Base-by-base conservation (phyloP, 2,888 invertebrate species). In the Hemistola chrysoprasaria region DNA sequence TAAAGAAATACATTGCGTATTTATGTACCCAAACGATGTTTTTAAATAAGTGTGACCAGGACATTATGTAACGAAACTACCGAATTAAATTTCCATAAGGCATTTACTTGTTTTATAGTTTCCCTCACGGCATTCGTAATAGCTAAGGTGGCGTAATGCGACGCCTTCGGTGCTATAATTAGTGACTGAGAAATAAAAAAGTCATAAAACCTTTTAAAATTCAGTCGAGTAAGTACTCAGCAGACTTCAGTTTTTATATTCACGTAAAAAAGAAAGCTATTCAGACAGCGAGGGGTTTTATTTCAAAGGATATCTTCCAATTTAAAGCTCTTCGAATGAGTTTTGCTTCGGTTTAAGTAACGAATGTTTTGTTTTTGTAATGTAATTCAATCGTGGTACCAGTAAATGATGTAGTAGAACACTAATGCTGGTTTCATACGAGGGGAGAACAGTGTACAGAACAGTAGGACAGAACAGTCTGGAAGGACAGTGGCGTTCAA, bases 71-170 rank as follows among this genome's bases (percentile, higher is more conserved):
- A 16, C 16, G 16, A 2, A 16, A 16, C 16, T 16, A 16, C 16
- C 40, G 35, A 42, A 48, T 44, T 48, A 10, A 40, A 48, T 82
- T 85, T 81, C 77, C 83, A 84, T 83, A 53, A 53, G 77, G 71
- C 70, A 72, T 80, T 80, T 47, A 35, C 38, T 35, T 30, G 40
- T 63, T 79, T 84, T 85, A 83, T 82, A 65, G 74, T 71, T 62
- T 62, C 58, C 65, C 79, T 78, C 84, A 85, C 83, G 83, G 68
- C 81, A 83, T 75, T 71, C 71, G 67, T 85, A 83, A 82, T 83
- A 76, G 74, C 73, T 68, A 62, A 77, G 80, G 75, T 78, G 71
- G 74, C 72, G 70, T 73, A 77, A 75, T 65, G 72, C 67, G 81
- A 82, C 83, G 79, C 82, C 79, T 77, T 75, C 58, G 55, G 60